Conservation (phyloP, 2,113 vertebrate genomes). For the Heliornis fulica region DNA sequence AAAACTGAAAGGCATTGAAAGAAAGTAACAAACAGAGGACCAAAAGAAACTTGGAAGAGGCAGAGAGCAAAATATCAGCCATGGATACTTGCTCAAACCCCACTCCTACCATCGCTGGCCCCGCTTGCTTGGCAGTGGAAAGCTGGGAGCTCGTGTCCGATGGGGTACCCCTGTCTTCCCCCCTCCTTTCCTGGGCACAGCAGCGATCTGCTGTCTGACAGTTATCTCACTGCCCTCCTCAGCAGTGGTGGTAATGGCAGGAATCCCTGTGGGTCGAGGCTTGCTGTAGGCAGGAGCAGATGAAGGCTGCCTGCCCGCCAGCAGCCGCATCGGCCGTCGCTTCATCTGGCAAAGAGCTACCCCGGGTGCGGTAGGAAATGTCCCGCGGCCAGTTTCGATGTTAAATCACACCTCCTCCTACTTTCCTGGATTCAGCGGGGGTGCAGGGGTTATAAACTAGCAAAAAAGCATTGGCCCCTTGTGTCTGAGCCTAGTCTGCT, state of each 20-base stretch:
- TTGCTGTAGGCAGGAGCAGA: not conserved
- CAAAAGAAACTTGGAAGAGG: not conserved
- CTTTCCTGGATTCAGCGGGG: not conserved
- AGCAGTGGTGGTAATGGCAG: not conserved
- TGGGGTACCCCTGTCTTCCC: accelerated
- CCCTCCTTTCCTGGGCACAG: not conserved
- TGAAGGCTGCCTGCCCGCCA: not conserved
- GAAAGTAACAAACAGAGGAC: not conserved
- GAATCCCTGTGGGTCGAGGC: not conserved
- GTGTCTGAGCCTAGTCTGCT: constrained; percentile 36
- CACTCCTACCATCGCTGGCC: not conserved
- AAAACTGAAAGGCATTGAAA: not conserved
- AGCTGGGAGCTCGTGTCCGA: not conserved
- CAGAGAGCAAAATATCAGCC: not conserved
- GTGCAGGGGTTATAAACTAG: constrained; percentile 26
- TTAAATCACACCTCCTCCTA: constrained; percentile 4
- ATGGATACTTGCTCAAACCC: not conserved
- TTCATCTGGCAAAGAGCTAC: not conserved
- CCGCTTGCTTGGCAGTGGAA: not conserved
- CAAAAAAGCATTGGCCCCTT: constrained; percentile 38
- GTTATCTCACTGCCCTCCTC: not conserved
- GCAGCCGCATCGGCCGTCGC: not conserved
- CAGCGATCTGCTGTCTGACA: not conserved
- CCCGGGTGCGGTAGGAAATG: not conserved
- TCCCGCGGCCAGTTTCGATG: not conserved